Percentiles rank a stretch among this genome's conserved stretches.
Evolutionary conservation across 2,113 vertebrate genomes (phyloP).

Genomic region (Osmerus eperlanus): DNA sequence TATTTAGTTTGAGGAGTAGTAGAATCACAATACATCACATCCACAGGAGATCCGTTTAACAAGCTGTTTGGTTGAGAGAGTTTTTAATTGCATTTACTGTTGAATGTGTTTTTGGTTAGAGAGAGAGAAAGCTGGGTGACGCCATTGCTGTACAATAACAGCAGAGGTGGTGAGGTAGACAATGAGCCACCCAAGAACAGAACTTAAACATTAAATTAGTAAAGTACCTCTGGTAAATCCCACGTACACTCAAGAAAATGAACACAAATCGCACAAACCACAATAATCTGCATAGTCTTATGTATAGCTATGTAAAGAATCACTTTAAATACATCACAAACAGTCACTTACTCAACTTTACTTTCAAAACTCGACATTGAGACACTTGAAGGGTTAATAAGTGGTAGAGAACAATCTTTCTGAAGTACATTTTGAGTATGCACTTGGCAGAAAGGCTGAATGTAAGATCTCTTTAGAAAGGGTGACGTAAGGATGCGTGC

Average conservation of each 20-base stretch:
- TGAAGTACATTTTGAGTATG: neutral
- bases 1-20: slow-evolving; percentile 64
- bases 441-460: neutral
- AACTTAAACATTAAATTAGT: slow-evolving; percentile 50
- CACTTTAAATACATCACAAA: slow-evolving; percentile 50
- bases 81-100: slow-evolving; percentile 41
- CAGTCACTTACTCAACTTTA: slow-evolving; percentile 36
- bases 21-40: slow-evolving; percentile 54
- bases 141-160: slow-evolving; percentile 68
- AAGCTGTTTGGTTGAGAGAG: slow-evolving; percentile 44
- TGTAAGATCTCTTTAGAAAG: neutral
- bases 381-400: slow-evolving; percentile 28
- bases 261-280: slow-evolving; percentile 37
- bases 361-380: slow-evolving; percentile 1
- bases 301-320: slow-evolving; percentile 41
- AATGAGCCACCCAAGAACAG: slow-evolving; percentile 64
- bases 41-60: slow-evolving; percentile 43
- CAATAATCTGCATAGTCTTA: slow-evolving; percentile 51
- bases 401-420: neutral
- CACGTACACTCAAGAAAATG: slow-evolving; percentile 21
- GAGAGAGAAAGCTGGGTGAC: slow-evolving; percentile 53
- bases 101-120: slow-evolving; percentile 63
- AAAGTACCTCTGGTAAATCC: slow-evolving; percentile 40
- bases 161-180: slow-evolving; percentile 78
- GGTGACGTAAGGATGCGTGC: neutral